These are phyloP conservation scores for Sciurus carolinensis DNA, from an alignment of 2,797 vertebrate species.

Conservation along the genomic window DNA sequence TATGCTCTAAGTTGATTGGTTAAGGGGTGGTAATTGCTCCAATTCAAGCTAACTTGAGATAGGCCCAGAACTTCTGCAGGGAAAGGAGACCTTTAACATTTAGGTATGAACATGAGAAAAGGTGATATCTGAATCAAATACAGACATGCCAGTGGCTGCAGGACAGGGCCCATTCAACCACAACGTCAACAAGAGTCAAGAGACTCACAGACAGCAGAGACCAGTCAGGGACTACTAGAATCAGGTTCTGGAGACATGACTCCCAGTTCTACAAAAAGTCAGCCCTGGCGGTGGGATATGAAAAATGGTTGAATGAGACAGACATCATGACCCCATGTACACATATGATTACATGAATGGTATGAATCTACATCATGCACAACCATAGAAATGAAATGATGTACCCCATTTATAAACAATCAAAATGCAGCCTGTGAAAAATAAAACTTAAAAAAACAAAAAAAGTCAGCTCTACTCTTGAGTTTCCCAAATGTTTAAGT, in stretches of 20 bases:
- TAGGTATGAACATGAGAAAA: background rate
- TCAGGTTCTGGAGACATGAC: background rate
- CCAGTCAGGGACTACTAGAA: background rate
- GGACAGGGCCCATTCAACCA: background rate
- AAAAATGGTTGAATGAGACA: too few species aligned
- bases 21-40: background rate
- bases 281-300: background rate
- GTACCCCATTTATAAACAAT: too few species aligned
- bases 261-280: background rate
- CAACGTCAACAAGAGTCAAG: background rate
- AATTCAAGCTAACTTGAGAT: background rate
- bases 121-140: background rate
- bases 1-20: background rate
- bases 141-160: background rate
- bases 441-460: too few species aligned
- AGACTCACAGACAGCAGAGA: background rate
- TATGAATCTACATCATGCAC: too few species aligned
- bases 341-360: too few species aligned
- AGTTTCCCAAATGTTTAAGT: conserved; percentile 4
- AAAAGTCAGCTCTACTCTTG: background rate
- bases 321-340: too few species aligned
- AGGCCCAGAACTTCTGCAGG: background rate
- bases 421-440: too few species aligned
- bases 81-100: background rate
- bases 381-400: too few species aligned